Evolutionary conservation across 23 tunicate species (phyloP), one percentile per base, ranked within the genome.

Genomic region (Styela plicata): DNA sequence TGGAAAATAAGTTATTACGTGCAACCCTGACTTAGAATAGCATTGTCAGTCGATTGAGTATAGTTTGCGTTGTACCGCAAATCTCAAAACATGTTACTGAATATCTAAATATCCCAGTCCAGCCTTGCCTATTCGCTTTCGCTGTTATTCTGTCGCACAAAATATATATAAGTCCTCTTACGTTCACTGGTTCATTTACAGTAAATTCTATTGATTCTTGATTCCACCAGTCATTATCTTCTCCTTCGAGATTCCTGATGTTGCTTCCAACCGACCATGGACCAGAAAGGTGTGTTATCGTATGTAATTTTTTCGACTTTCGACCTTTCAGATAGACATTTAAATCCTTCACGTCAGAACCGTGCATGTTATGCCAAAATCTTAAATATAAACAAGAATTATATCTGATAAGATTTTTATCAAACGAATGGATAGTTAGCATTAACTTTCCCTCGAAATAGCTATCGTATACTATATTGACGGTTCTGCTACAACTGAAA

Each of bases 311-410:
- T 31, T 53, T 63, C 7, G 82, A 34, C 31, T 35, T 29, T n/a
- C 36, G 78, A 25, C 87, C 82, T 74, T 69, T 74, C 17, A 74
- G 32, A 67, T 84, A 80, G 52, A 93, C 70, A 79, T 93, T 93
- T 52, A 93, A 84, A 32, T 93, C 93, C 69, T 84, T 69, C n/a
- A 93, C 83, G 34, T 86, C 89, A 70, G 69, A 28, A 7, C 98
- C 98, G 70, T 93, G 98, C 98, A 93, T 93, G 79, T 93, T 84
- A 70, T 93, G 98, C 98, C 98, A 93, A 10, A 93, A 82, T 44
- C 98, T 93, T 74, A 36, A 68, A 64, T 33, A 74, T 36, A 33
- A 36, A 67, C 13, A 25, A 29, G 31, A 67, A 18, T n/a, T n/a
- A n/a, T 24, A 25, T 67, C 31, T 16, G 30, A 67, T 1, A 67